These are phyloP conservation scores for Fragum sueziense DNA, from an alignment of 2,888 invertebrate species.

Conservation along the genomic window DNA sequence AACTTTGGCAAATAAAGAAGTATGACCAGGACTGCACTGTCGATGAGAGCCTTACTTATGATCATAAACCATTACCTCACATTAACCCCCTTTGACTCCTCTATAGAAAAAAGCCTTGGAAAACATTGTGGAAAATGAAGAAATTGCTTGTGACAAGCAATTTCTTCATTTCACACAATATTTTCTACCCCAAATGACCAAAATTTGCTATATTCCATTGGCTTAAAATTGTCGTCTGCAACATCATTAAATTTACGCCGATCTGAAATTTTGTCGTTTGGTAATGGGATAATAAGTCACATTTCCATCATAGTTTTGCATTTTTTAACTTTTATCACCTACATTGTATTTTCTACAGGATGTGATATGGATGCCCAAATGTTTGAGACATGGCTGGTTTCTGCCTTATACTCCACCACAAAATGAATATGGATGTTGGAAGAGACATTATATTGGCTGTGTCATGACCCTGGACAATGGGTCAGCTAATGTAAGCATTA, in stretches of 20 bases:
- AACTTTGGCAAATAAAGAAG: too few species aligned
- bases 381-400: slow-evolving; percentile 80
- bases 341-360: slow-evolving; percentile 70
- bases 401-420: slow-evolving; percentile 79
- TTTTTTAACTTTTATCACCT: not conserved
- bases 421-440: slow-evolving; percentile 81
- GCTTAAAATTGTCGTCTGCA: too few species aligned
- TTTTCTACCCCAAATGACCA: not conserved
- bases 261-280: too few species aligned
- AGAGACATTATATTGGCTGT: slow-evolving; percentile 80
- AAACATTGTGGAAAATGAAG: too few species aligned
- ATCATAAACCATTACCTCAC: too few species aligned
- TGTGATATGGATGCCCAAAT: slow-evolving; percentile 80
- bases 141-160: not conserved
- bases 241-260: too few species aligned
- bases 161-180: slow-evolving; percentile 1
- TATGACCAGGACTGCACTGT: too few species aligned
- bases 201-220: too few species aligned
- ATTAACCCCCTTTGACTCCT: too few species aligned
- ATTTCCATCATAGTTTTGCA: not conserved
- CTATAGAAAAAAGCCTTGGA: too few species aligned
- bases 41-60: too few species aligned
- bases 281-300: too few species aligned
- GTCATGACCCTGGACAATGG: slow-evolving; percentile 66
- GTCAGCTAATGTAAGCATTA: slow-evolving; percentile 48